Conservation (phyloP, 2,888 invertebrate genomes). For the Nineta flava region DNA sequence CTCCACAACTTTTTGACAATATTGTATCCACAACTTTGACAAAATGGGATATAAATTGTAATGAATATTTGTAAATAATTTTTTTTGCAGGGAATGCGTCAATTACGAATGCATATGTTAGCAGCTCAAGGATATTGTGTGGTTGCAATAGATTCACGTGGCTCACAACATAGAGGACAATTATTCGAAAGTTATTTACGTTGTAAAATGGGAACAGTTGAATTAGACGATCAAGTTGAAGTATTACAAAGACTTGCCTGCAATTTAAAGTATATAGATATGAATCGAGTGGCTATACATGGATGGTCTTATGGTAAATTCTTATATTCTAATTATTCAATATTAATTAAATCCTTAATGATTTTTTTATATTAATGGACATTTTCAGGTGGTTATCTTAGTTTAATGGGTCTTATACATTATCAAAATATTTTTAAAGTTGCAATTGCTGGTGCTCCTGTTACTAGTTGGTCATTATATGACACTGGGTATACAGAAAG, state of each 20-base stretch:
- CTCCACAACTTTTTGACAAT: no score
- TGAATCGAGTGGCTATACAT: conserved; percentile 83
- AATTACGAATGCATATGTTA: conserved; percentile 84
- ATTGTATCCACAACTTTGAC: no score
- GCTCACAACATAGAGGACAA: conserved; percentile 84
- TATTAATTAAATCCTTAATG: neutral
- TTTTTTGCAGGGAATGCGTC: conserved; percentile 68
- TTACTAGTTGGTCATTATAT: conserved; percentile 92
- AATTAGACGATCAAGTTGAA: conserved; percentile 84
- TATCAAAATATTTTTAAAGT: conserved; percentile 88
- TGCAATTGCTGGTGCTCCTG: conserved; percentile 93
- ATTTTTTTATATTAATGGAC: conserved; percentile 1
- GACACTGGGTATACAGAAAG: conserved; percentile 98
- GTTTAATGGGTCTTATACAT: conserved; percentile 85
- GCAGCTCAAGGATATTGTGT: conserved; percentile 94
- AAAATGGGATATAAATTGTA: no score
- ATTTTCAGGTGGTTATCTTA: conserved; percentile 68
- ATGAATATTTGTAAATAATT: no score
- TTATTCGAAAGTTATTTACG: conserved; percentile 83
- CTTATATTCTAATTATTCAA: no score
- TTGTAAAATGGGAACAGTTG: conserved; percentile 84
- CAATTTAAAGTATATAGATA: conserved; percentile 75
- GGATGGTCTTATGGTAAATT: conserved; percentile 92
- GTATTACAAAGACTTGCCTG: conserved; percentile 76
- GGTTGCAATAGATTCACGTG: conserved; percentile 86